phyloP scores from a whole-genome alignment of 2,797 vertebrate species.

The Leptodactylus fallax region DNA sequence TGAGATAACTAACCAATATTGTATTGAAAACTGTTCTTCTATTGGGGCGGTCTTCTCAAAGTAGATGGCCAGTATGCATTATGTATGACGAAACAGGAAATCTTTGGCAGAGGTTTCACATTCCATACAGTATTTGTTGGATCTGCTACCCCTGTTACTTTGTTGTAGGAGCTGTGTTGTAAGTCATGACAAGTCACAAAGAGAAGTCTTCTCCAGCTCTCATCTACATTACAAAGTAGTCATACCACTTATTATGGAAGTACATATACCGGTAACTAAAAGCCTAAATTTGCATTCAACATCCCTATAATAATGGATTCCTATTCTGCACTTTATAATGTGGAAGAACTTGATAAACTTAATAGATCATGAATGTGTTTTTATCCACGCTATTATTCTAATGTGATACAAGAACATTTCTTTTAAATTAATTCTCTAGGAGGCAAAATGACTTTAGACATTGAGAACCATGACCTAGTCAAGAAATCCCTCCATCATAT shows the following conservation, averaged over 20 bases:
- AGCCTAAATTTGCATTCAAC: slow-evolving; percentile 26
- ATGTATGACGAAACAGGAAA: too few species aligned
- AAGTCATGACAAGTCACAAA: not conserved
- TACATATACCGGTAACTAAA: not conserved
- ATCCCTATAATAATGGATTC: not conserved
- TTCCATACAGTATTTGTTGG: not conserved
- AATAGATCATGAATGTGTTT: not conserved
- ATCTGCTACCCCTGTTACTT: not conserved
- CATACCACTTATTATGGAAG: not conserved
- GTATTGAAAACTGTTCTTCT: too few species aligned
- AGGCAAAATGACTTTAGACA: too few species aligned
- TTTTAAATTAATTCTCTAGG: not conserved
- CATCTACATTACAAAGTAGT: slow-evolving; percentile 28
- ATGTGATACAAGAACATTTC: not conserved
- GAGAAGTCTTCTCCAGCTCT: not conserved
- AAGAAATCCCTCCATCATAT: not conserved
- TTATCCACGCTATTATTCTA: not conserved
- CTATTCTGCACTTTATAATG: not conserved
- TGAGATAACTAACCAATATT: too few species aligned
- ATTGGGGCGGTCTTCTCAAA: too few species aligned
- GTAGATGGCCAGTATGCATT: too few species aligned
- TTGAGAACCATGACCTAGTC: not conserved
- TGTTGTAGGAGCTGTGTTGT: slow-evolving; percentile 6
- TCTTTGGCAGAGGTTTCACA: too few species aligned
- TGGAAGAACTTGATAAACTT: not conserved